Conservation (phyloP, 2,113 vertebrate species). For the Pygoscelis adeliae region DNA sequence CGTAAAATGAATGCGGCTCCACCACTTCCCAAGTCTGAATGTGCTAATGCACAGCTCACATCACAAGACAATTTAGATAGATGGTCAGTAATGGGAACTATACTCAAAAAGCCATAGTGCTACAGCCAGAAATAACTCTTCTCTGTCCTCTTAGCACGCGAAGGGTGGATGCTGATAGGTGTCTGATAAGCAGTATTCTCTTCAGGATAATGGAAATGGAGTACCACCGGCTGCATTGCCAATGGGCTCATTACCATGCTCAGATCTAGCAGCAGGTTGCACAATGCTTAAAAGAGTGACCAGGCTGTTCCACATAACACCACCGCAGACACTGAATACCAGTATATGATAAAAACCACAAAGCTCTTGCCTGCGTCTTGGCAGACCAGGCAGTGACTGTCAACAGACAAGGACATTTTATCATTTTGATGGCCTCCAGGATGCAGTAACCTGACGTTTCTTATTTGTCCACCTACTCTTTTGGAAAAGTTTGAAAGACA, state of each 20-base stretch:
- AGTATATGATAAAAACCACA: rapidly evolving
- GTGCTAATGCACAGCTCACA: background rate
- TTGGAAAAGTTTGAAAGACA: background rate
- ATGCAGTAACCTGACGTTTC: background rate
- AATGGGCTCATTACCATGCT: background rate
- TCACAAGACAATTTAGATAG: background rate
- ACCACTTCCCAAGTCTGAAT: background rate
- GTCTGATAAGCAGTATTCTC: background rate
- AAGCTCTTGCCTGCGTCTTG: background rate
- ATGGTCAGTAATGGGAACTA: background rate
- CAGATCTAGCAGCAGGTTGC: background rate
- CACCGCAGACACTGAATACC: background rate
- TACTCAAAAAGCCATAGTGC: background rate
- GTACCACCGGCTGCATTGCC: background rate
- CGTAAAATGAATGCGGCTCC: background rate
- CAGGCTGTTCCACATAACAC: background rate
- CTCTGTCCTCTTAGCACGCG: background rate
- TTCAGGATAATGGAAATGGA: background rate
- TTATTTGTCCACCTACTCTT: background rate
- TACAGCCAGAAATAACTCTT: background rate
- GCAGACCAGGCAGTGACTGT: background rate
- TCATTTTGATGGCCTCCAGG: background rate
- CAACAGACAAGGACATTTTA: background rate
- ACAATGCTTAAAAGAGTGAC: background rate
- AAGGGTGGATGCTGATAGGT: background rate